A percentile compares a stretch with the other conserved stretches of the same genome.
These are phyloP conservation scores for Gymnocypris eckloni DNA, from an alignment of 2,797 vertebrate genomes.

Conservation along the genomic window DNA sequence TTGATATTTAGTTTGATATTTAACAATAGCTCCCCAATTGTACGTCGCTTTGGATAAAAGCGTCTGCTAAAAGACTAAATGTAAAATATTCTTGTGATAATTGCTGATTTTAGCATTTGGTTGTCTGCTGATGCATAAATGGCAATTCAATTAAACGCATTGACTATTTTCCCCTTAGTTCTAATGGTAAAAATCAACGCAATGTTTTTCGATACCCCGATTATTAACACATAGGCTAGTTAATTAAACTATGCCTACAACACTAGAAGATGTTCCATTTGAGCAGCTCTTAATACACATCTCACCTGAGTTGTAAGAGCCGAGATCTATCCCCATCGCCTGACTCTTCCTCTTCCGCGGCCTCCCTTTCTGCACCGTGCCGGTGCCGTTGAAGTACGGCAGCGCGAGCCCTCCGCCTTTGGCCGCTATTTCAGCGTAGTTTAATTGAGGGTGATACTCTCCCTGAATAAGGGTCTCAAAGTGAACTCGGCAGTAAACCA, in stretches of 20 bases:
- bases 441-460: slow-evolving; percentile 91
- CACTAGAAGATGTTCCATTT: background rate
- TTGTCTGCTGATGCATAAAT: background rate
- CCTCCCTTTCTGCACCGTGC: slow-evolving; percentile 94
- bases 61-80: too few species aligned
- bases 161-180: background rate
- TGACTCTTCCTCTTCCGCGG: slow-evolving; percentile 96
- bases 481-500: slow-evolving; percentile 97
- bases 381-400: slow-evolving; percentile 96
- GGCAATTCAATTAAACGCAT: background rate
- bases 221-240: background rate
- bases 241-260: background rate
- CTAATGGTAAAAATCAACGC: background rate
- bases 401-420: slow-evolving; percentile 89
- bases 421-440: slow-evolving; percentile 95
- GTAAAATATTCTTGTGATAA: background rate
- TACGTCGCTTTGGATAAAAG: too few species aligned
- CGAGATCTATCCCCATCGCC: slow-evolving; percentile 94
- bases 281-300: background rate
- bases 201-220: background rate
- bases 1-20: too few species aligned
- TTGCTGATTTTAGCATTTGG: background rate
- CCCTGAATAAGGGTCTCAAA: slow-evolving; percentile 96
- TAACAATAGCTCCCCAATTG: too few species aligned
- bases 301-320: slow-evolving; percentile 94